phyloP scores from a whole-genome alignment of 1,140 invertebrate genomes.

The Leptinotarsa lineolata region DNA sequence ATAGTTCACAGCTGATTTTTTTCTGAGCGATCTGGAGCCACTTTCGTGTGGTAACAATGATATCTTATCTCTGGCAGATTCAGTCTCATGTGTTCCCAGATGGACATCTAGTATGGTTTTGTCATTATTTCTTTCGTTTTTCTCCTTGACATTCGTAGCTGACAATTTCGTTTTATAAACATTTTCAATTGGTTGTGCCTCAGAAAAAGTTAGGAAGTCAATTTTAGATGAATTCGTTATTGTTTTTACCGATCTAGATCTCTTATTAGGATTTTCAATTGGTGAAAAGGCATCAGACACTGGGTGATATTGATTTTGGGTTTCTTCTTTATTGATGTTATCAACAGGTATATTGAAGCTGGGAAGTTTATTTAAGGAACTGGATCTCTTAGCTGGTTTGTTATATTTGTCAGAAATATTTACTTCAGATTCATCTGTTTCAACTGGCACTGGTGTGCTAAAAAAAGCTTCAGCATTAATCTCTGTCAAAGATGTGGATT shows the following conservation, averaged over 20 bases:
- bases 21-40: not conserved
- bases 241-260: not conserved
- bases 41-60: not conserved
- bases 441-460: too few species aligned
- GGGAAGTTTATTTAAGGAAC: not conserved
- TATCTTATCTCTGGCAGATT: not conserved
- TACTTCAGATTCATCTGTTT: too few species aligned
- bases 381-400: not conserved
- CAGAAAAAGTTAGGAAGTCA: not conserved
- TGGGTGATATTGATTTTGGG: too few species aligned
- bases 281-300: not conserved
- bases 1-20: slow-evolving; percentile 18
- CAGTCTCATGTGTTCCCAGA: not conserved
- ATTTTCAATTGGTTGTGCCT: too few species aligned
- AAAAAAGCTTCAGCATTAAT: too few species aligned
- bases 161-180: too few species aligned
- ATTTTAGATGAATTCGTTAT: not conserved
- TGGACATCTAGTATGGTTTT: not conserved
- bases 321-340: too few species aligned
- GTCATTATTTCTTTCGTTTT: too few species aligned
- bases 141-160: too few species aligned
- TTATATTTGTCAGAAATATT: too few species aligned
- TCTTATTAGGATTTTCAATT: not conserved
- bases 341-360: too few species aligned
- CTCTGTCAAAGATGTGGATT: too few species aligned